These are phyloP conservation scores for Lymantria dispar DNA, from an alignment of 2,888 invertebrate species.

Conservation along the genomic window DNA sequence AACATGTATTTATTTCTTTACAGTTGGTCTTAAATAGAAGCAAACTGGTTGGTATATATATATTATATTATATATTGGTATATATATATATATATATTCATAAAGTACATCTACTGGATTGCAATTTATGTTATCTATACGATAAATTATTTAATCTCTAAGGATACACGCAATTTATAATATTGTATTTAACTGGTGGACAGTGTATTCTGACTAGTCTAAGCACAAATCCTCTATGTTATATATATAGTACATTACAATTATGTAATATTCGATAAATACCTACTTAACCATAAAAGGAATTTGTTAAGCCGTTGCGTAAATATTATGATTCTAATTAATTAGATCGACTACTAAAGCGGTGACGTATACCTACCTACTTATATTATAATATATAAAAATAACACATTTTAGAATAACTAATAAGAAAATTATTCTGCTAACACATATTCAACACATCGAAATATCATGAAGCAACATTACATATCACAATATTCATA, in stretches of 20 bases:
- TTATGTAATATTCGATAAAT: constrained; percentile 20
- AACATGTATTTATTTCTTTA: no score
- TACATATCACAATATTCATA: constrained; percentile 11
- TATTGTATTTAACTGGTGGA: neutral
- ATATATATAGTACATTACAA: constrained; percentile 14
- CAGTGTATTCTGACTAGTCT: constrained; percentile 11
- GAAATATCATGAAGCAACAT: constrained; percentile 9
- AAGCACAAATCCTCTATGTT: constrained; percentile 12
- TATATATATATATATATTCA: no score
- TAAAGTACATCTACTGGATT: constrained; percentile 5
- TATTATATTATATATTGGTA: no score
- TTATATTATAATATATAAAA: constrained; percentile 9
- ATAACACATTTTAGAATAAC: constrained; percentile 8
- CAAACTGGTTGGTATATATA: constrained; percentile 7
- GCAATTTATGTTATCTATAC: constrained; percentile 7
- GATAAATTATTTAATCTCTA: constrained; percentile 8
- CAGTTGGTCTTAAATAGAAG: constrained; percentile 13
- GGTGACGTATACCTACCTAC: constrained; percentile 21
- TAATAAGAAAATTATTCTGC: constrained; percentile 13
- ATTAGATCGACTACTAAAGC: constrained; percentile 30
- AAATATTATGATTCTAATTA: constrained; percentile 16
- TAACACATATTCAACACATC: neutral
- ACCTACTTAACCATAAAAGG: constrained; percentile 9
- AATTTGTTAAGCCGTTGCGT: constrained; percentile 24
- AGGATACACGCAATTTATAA: constrained; percentile 4